phyloP scores from a whole-genome alignment of 2,888 invertebrate genomes.

The Rapana venosa region DNA sequence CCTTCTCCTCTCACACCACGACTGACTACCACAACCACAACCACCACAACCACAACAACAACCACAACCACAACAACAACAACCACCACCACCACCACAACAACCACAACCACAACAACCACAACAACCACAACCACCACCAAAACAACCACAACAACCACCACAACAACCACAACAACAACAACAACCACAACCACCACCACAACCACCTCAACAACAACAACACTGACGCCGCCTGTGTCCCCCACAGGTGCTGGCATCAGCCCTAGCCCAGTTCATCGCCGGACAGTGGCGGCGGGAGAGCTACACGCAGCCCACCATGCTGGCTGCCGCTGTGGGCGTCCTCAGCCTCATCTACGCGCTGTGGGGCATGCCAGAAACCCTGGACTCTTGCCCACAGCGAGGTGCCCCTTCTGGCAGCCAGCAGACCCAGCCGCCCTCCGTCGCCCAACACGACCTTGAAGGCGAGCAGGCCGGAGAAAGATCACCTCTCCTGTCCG shows the following conservation, averaged over 20 bases:
- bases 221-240: neutral
- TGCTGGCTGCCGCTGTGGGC: conserved; percentile 31
- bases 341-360: conserved; percentile 42
- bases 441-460: neutral
- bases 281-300: conserved; percentile 51
- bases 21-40: too few relatives aligned
- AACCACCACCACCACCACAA: too few relatives aligned
- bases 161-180: neutral
- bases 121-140: too few relatives aligned
- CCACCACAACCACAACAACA: too few relatives aligned
- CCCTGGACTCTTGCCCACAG: neutral
- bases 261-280: conserved; percentile 12
- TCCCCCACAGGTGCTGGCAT: neutral
- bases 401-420: neutral
- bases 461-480: neutral
- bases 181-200: neutral
- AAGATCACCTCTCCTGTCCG: neutral
- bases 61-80: too few relatives aligned
- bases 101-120: too few relatives aligned
- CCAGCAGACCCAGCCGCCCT: neutral
- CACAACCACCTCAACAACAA: neutral
- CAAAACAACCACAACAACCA: too few relatives aligned
- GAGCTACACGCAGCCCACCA: conserved; percentile 47
- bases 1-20: too few relatives aligned
- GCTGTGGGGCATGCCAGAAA: conserved; percentile 49